Percentiles rank a stretch among this genome's conserved stretches.
Conservation (phyloP, 1,140 invertebrate species). For the Bombus picipes region DNA sequence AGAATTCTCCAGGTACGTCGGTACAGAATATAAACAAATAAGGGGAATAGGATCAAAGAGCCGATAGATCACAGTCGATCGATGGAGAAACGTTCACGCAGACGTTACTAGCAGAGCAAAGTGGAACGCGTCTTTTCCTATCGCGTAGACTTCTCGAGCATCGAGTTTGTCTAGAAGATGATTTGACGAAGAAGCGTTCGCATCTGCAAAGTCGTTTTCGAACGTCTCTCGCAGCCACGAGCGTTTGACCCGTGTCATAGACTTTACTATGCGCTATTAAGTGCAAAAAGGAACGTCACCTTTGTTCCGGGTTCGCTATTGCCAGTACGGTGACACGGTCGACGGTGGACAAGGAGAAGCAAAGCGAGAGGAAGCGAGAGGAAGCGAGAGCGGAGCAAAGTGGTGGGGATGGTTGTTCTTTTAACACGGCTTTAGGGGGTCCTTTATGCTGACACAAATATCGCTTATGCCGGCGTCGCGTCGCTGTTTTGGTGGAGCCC, state of each 20-base stretch:
- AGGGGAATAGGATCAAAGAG: constrained; percentile 28
- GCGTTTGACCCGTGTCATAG: not conserved
- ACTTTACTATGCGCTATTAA: not conserved
- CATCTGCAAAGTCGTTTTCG: not conserved
- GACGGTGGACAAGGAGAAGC: not conserved
- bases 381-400: not conserved
- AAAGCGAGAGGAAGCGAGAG: constrained; percentile 7
- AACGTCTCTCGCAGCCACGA: not conserved
- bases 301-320: not conserved
- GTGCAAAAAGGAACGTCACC: not conserved
- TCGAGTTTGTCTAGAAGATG: not conserved
- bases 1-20: constrained; percentile 40
- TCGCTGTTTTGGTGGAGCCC: constrained; percentile 82
- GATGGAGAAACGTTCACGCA: constrained; percentile 12
- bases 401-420: constrained; percentile 74
- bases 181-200: too few relatives aligned
- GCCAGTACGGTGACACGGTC: not conserved
- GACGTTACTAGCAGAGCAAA: not conserved
- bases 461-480: constrained; percentile 81
- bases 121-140: not conserved
- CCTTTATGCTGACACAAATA: constrained; percentile 83
- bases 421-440: constrained; percentile 76
- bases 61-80: constrained; percentile 34
- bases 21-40: constrained; percentile 39
- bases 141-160: not conserved